Evolutionary conservation across 2,797 vertebrate genomes (phyloP).

Genomic region (Leucoraja ocellata): DNA sequence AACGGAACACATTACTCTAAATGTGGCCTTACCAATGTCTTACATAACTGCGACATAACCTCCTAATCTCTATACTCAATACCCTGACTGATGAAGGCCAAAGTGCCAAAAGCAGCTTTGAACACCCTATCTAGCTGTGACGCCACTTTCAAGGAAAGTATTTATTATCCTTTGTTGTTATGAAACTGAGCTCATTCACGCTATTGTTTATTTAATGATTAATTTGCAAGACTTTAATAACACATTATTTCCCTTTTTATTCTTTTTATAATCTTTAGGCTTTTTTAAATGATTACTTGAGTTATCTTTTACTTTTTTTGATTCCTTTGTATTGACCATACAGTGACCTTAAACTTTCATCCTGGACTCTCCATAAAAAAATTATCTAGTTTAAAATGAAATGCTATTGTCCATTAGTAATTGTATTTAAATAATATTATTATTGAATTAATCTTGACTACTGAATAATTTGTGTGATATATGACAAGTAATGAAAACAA

Average conservation of each 20-base stretch:
- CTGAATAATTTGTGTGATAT: neutral
- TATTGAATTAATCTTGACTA: slow-evolving; percentile 18
- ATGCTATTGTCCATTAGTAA: slow-evolving; percentile 8
- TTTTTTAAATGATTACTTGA: neutral
- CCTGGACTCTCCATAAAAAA: neutral
- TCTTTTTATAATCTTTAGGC: neutral
- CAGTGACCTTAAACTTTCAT: neutral
- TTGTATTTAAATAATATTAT: neutral
- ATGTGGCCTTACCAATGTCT: no score
- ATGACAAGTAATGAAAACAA: slow-evolving; percentile 13
- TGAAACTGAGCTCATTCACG: neutral
- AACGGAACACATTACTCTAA: no score
- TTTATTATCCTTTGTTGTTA: neutral
- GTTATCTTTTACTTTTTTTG: neutral
- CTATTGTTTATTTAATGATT: neutral
- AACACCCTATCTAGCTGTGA: no score
- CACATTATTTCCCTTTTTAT: neutral
- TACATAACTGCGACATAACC: no score
- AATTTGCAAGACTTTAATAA: neutral
- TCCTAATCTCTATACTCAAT: no score
- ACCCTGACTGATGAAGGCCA: no score
- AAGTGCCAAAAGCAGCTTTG: no score
- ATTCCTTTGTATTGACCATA: neutral
- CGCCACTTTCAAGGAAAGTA: no score
- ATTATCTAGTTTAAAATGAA: slow-evolving; percentile 31